These are phyloP conservation scores for Selene dorsalis DNA, from an alignment of 2,797 vertebrate species.

Conservation along the genomic window DNA sequence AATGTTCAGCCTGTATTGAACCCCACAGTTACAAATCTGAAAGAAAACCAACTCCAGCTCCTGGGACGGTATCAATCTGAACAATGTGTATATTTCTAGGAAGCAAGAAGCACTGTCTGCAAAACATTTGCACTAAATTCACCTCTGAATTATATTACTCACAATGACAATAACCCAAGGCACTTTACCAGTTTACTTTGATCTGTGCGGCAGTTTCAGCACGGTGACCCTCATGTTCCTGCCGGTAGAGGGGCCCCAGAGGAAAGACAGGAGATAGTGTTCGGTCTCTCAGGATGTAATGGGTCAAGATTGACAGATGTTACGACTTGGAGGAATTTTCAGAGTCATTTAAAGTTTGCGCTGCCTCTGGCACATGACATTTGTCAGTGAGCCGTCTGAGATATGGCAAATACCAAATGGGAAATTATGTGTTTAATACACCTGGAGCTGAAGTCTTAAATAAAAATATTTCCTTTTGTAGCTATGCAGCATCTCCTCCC, in stretches of 20 bases:
- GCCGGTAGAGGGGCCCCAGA: slow-evolving; percentile 30
- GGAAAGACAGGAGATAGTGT: slow-evolving; percentile 42
- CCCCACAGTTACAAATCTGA: neutral
- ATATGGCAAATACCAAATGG: slow-evolving; percentile 32
- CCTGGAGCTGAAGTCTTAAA: slow-evolving; percentile 25
- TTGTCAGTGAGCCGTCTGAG: slow-evolving; percentile 36
- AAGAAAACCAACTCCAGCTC: neutral
- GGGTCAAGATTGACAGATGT: slow-evolving; percentile 62
- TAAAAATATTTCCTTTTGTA: slow-evolving; percentile 35
- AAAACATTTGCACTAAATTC: slow-evolving; percentile 34
- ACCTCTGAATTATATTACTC: slow-evolving; percentile 37
- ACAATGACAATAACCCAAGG: slow-evolving; percentile 53
- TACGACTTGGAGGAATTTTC: slow-evolving; percentile 41
- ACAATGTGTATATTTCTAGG: slow-evolving; percentile 2
- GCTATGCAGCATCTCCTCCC: slow-evolving; percentile 7
- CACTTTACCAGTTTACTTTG: slow-evolving; percentile 42
- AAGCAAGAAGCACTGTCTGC: slow-evolving; percentile 19
- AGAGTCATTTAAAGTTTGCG: slow-evolving; percentile 53
- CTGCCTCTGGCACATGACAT: slow-evolving; percentile 48
- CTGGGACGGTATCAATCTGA: neutral
- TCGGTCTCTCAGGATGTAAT: slow-evolving; percentile 44
- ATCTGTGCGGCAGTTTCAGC: slow-evolving; percentile 48
- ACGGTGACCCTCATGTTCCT: slow-evolving; percentile 48
- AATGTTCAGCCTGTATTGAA: neutral
- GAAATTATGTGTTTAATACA: slow-evolving; percentile 27